Conservation (phyloP, 2,113 vertebrate species). For the Anseranas semipalmata region DNA sequence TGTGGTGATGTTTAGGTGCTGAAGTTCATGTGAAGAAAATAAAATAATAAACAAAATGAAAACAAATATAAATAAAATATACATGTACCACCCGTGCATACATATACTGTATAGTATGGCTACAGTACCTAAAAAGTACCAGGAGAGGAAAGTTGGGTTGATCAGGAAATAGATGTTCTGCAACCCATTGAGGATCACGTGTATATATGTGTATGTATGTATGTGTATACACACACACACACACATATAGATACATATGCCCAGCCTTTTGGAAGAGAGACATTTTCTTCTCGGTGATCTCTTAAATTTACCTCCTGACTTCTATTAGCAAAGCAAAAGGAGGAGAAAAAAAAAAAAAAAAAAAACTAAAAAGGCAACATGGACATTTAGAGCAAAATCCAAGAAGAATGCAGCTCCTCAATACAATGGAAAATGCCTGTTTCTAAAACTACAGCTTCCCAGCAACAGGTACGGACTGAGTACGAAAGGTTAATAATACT, state of each 20-base stretch:
- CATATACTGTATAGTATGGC: neutral
- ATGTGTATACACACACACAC: too few relatives aligned
- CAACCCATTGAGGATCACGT: neutral
- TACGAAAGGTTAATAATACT: neutral
- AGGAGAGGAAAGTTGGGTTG: neutral
- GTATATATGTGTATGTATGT: rapidly evolving
- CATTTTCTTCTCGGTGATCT: neutral
- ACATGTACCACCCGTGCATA: neutral
- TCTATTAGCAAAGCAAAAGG: neutral
- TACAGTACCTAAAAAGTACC: neutral
- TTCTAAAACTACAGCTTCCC: neutral
- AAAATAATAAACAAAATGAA: neutral
- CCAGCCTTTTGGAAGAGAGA: neutral
- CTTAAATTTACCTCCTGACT: neutral
- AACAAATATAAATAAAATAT: neutral
- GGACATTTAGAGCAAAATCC: neutral
- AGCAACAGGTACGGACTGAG: neutral
- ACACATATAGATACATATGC: neutral
- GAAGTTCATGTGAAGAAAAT: neutral
- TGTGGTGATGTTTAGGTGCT: neutral
- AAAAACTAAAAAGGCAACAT: neutral
- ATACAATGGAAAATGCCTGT: neutral
- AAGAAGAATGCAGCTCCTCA: neutral
- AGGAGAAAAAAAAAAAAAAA: neutral
- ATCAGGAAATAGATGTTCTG: neutral